Percentiles rank a stretch among this genome's conserved stretches.
Conservation (phyloP, 1,140 invertebrate species). For the Oryctes rhinoceros region DNA sequence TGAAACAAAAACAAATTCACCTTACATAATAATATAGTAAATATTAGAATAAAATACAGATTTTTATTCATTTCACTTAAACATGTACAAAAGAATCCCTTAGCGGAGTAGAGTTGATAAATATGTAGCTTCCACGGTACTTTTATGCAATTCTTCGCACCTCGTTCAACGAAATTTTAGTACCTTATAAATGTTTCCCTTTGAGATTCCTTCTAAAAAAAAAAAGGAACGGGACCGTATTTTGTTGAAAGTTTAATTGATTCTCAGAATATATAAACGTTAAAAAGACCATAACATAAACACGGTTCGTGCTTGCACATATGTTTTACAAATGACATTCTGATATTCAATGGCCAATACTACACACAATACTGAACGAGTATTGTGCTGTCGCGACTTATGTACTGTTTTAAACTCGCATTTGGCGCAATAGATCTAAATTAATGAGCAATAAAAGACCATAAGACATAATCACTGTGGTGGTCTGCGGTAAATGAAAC, state of each 20-base stretch:
- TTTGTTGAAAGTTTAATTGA: constrained; percentile 18
- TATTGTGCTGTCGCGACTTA: too few relatives aligned
- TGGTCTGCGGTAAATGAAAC: too few relatives aligned
- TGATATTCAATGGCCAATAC: neutral
- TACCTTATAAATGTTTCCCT: neutral
- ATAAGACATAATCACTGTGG: too few relatives aligned
- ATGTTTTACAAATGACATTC: constrained; percentile 32
- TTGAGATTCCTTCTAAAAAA: neutral
- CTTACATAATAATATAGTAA: too few relatives aligned
- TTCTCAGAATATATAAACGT: constrained; percentile 13
- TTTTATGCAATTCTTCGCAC: constrained; percentile 21
- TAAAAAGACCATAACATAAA: constrained; percentile 19
- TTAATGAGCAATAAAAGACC: too few relatives aligned
- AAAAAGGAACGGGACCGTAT: neutral
- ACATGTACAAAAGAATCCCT: neutral
- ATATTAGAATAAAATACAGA: too few relatives aligned
- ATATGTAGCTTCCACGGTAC: constrained; percentile 3
- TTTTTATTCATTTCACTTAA: neutral
- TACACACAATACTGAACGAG: too few relatives aligned
- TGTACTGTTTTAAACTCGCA: too few relatives aligned
- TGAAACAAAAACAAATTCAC: too few relatives aligned
- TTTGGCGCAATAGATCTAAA: too few relatives aligned
- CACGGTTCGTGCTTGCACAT: neutral
- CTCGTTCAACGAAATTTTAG: constrained; percentile 3
- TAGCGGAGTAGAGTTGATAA: neutral